Evolutionary conservation across 2,113 vertebrate genomes (phyloP).

Genomic region (Phoenicopterus ruber): DNA sequence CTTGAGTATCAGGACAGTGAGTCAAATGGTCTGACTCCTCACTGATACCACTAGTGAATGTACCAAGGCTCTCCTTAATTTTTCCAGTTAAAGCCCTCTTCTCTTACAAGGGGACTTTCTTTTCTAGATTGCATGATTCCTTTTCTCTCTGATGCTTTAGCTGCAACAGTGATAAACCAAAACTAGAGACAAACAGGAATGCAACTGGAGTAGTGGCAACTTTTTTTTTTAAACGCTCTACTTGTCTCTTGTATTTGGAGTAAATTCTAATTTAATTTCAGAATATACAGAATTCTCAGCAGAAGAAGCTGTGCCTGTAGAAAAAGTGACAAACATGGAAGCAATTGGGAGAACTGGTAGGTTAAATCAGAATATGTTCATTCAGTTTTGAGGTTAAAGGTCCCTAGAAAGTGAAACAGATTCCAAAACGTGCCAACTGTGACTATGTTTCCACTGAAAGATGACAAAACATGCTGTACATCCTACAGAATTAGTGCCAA

Average conservation of each 20-base stretch:
- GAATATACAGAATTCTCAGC: neutral
- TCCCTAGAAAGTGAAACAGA: neutral
- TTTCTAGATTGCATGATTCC: neutral
- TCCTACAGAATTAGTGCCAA: neutral
- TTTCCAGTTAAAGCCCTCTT: neutral
- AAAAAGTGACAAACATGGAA: neutral
- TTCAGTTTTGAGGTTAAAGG: constrained; percentile 1
- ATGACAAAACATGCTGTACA: neutral
- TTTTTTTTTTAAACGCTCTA: neutral
- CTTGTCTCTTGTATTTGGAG: neutral
- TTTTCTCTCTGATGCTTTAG: neutral
- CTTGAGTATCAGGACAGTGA: neutral
- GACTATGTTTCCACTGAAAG: neutral
- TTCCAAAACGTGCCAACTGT: rapidly evolving
- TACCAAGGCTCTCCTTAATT: neutral
- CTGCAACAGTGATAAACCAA: neutral
- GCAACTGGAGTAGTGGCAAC: neutral
- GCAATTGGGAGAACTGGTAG: neutral
- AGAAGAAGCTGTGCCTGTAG: neutral
- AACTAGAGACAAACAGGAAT: neutral
- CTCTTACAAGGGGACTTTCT: neutral
- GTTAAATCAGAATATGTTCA: neutral
- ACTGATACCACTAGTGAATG: neutral
- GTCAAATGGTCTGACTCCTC: neutral
- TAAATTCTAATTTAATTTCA: neutral